Conservation (phyloP, 2,888 invertebrate genomes). For the Abrostola tripartita region DNA sequence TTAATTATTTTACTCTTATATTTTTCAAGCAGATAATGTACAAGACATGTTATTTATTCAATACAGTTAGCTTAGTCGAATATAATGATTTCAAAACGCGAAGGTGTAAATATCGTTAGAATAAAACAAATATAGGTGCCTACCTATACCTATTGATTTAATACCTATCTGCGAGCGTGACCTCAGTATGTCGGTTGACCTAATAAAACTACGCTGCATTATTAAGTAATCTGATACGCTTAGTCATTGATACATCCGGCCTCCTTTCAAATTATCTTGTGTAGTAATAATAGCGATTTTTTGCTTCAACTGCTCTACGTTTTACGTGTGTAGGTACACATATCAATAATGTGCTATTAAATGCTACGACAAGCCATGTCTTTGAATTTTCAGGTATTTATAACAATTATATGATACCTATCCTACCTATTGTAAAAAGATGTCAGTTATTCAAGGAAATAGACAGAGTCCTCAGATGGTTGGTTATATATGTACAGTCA, state of each 20-base stretch:
- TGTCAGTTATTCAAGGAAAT: too few relatives aligned
- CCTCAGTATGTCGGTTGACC: constrained; percentile 50
- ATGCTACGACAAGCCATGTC: neutral
- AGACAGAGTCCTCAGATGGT: too few relatives aligned
- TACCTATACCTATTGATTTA: constrained; percentile 30
- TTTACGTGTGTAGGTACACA: constrained; percentile 9
- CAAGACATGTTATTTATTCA: constrained; percentile 37
- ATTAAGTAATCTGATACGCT: constrained; percentile 70
- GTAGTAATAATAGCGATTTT: constrained; percentile 50
- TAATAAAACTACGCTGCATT: constrained; percentile 52
- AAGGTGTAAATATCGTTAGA: constrained; percentile 14
- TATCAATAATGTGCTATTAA: neutral
- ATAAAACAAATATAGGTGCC: constrained; percentile 17
- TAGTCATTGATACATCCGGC: constrained; percentile 70
- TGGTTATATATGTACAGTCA: too few relatives aligned
- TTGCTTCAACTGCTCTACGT: constrained; percentile 31
- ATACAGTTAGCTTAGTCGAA: constrained; percentile 17
- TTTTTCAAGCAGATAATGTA: constrained; percentile 33
- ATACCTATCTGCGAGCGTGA: constrained; percentile 40
- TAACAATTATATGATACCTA: too few relatives aligned
- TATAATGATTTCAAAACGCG: constrained; percentile 13
- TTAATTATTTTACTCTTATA: constrained; percentile 63
- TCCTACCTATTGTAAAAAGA: neutral
- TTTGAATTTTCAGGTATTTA: neutral
- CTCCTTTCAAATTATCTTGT: constrained; percentile 64